These are phyloP conservation scores for Cololabis saira DNA, from an alignment of 2,113 vertebrate genomes.

Conservation along the genomic window DNA sequence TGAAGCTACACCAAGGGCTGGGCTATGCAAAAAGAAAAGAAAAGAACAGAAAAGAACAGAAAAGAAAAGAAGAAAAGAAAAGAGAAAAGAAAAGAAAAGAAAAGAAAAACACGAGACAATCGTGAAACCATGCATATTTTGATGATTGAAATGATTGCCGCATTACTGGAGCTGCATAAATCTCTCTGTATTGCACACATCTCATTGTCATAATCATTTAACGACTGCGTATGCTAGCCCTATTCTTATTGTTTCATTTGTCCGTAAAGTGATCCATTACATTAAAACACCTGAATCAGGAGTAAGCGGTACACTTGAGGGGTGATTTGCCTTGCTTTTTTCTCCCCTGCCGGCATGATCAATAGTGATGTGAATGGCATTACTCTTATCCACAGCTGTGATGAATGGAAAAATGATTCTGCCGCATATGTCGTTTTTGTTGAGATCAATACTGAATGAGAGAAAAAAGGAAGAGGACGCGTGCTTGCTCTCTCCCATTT, in stretches of 20 bases:
- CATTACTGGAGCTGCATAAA: slow-evolving; percentile 36
- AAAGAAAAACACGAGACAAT: slow-evolving; percentile 19
- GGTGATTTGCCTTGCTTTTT: slow-evolving; percentile 30
- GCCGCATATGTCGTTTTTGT: slow-evolving; percentile 48
- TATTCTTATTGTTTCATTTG: slow-evolving; percentile 63
- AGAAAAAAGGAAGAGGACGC: background rate
- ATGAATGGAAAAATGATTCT: slow-evolving; percentile 64
- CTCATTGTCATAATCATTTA: slow-evolving; percentile 31
- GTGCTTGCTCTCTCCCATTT: background rate
- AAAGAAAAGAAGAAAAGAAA: background rate
- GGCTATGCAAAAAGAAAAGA: slow-evolving; percentile 7
- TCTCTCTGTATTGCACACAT: slow-evolving; percentile 39
- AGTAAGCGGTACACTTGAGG: slow-evolving; percentile 31
- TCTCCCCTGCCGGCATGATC: slow-evolving; percentile 57
- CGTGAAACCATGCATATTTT: slow-evolving; percentile 35
- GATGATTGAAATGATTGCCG: slow-evolving; percentile 14
- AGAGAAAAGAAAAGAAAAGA: background rate
- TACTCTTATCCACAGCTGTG: slow-evolving; percentile 39
- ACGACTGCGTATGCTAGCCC: slow-evolving; percentile 39
- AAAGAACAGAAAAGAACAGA: background rate
- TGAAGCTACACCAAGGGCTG: slow-evolving; percentile 12
- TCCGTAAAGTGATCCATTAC: slow-evolving; percentile 53
- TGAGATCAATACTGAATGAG: slow-evolving; percentile 59
- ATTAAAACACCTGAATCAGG: slow-evolving; percentile 7
- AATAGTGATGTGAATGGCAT: slow-evolving; percentile 37